phyloP scores from a whole-genome alignment of 2,888 invertebrate species.

The Phaedon cochleariae region DNA sequence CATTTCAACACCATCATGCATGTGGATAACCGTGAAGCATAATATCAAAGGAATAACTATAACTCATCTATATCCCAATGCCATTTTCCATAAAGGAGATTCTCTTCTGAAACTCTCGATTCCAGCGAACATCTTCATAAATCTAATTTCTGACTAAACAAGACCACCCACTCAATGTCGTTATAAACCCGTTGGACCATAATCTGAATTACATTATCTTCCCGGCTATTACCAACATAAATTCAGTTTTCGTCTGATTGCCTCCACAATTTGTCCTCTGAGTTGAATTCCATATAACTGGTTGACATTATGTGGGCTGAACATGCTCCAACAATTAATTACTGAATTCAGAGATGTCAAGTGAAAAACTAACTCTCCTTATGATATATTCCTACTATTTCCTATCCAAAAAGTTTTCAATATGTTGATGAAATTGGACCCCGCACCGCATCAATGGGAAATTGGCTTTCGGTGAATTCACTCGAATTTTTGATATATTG shows the following conservation, averaged over 20 bases:
- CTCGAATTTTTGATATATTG: too few relatives aligned
- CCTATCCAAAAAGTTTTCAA: too few relatives aligned
- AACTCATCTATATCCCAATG: too few relatives aligned
- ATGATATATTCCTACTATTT: background rate
- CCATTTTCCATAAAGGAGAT: background rate
- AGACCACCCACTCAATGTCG: constrained; percentile 13
- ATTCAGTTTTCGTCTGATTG: constrained; percentile 6
- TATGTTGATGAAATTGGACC: too few relatives aligned
- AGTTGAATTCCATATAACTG: background rate
- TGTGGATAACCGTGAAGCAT: too few relatives aligned
- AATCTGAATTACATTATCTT: constrained; percentile 14
- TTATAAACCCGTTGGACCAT: constrained; percentile 12
- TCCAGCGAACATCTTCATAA: constrained; percentile 6
- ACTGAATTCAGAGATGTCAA: background rate
- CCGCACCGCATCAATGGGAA: too few relatives aligned
- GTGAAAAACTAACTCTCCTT: background rate
- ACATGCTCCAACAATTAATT: background rate
- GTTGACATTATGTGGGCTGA: background rate
- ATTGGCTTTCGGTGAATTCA: too few relatives aligned
- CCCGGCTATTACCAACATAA: constrained; percentile 11
- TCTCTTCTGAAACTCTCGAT: background rate
- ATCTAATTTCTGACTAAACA: background rate
- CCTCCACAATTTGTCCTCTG: constrained; percentile 1
- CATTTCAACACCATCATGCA: too few relatives aligned
- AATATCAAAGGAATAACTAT: too few relatives aligned